These are phyloP conservation scores for Oriolus oriolus DNA, from an alignment of 2,113 vertebrate genomes.

Conservation along the genomic window DNA sequence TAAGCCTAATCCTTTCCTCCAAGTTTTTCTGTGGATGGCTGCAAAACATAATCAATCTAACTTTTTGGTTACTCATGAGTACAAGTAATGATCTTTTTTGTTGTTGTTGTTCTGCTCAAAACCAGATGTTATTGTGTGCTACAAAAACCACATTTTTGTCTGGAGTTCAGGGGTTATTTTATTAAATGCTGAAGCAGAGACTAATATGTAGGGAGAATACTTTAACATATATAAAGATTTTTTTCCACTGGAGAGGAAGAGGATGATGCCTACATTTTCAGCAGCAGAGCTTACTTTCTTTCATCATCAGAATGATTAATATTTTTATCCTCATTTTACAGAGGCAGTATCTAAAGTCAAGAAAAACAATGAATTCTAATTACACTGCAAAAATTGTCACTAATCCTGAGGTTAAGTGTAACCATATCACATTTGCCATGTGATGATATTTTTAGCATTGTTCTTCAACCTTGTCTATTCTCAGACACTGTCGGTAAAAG, in stretches of 20 bases:
- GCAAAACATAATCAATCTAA: slow-evolving; percentile 9
- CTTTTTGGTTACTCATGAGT: not conserved
- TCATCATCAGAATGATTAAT: not conserved
- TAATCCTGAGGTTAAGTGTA: not conserved
- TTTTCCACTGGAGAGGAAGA: not conserved
- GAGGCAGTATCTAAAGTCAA: not conserved
- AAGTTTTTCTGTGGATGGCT: slow-evolving; percentile 5
- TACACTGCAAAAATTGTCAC: not conserved
- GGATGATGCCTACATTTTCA: not conserved
- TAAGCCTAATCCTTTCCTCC: not conserved
- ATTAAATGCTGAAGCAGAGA: not conserved
- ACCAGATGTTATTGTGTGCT: not conserved
- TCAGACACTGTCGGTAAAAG: not conserved
- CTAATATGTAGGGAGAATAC: not conserved
- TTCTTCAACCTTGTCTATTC: not conserved
- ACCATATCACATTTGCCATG: not conserved
- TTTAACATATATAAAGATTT: not conserved
- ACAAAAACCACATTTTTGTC: not conserved
- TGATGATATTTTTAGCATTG: not conserved
- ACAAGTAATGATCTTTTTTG: not conserved
- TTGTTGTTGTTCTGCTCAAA: not conserved
- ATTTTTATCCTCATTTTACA: not conserved
- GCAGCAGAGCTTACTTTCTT: not conserved
- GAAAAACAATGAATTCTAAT: not conserved
- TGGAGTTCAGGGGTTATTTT: not conserved